Evolutionary conservation across 2,113 vertebrate species (phyloP).

Genomic region (Cavia aperea): DNA sequence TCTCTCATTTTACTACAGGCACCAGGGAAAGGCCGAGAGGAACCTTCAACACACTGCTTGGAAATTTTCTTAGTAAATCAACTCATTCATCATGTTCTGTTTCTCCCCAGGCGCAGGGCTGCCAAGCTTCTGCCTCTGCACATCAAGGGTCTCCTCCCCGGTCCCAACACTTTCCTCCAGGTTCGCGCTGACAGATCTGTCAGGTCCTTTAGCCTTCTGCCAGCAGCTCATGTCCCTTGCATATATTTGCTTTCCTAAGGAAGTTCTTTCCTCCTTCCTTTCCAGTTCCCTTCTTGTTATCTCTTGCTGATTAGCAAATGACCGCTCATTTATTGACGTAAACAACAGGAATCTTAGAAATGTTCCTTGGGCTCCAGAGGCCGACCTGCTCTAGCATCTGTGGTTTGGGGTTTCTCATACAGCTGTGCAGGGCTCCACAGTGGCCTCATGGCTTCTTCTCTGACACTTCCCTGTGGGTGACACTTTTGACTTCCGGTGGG

Average conservation of each 20-base stretch:
- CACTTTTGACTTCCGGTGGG: neutral
- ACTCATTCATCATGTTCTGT: neutral
- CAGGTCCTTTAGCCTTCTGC: neutral
- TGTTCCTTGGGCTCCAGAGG: rapidly evolving
- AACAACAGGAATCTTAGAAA: rapidly evolving
- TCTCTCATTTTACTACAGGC: neutral
- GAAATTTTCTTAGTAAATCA: neutral
- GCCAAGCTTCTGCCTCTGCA: neutral
- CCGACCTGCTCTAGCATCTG: rapidly evolving
- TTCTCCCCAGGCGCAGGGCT: neutral
- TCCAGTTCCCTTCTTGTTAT: rapidly evolving
- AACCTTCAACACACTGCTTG: neutral
- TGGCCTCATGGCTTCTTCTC: too few species aligned
- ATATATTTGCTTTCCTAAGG: rapidly evolving
- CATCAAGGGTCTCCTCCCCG: neutral
- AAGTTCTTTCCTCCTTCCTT: rapidly evolving
- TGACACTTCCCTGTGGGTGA: neutral
- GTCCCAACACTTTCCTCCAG: too few species aligned
- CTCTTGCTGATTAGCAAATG: neutral
- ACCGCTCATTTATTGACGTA: rapidly evolving
- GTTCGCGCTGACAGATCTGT: neutral
- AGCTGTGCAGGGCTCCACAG: neutral
- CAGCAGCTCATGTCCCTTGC: neutral
- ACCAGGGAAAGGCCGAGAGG: neutral
- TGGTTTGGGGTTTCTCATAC: rapidly evolving